phyloP scores from a whole-genome alignment of 2,888 invertebrate species.

The Choristoneura rosaceana region DNA sequence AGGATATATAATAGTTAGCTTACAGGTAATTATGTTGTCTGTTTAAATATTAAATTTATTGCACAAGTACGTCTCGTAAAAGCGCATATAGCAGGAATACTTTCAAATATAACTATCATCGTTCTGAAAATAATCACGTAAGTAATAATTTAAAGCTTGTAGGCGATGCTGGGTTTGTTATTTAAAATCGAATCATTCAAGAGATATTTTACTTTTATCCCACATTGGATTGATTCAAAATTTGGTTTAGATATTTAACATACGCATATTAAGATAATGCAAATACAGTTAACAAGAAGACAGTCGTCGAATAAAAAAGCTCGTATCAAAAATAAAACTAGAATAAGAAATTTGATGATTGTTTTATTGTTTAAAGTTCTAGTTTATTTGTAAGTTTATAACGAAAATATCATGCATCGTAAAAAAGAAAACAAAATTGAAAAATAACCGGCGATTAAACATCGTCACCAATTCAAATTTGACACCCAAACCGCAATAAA shows the following conservation, averaged over 20 bases:
- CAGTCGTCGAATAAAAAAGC: too few species aligned
- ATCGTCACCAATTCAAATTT: slow-evolving; percentile 23
- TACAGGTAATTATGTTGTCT: slow-evolving; percentile 35
- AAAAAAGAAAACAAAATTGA: neutral
- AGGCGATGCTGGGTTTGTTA: neutral
- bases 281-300: too few species aligned
- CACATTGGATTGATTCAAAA: too few species aligned
- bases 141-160: neutral
- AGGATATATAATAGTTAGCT: slow-evolving; percentile 34
- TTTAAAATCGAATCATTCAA: too few species aligned
- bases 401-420: neutral
- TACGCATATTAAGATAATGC: too few species aligned
- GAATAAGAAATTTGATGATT: too few species aligned
- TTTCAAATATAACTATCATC: slow-evolving; percentile 8
- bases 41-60: slow-evolving; percentile 36
- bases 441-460: neutral
- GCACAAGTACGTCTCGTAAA: slow-evolving; percentile 22
- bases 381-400: too few species aligned
- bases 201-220: too few species aligned
- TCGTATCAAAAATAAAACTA: too few species aligned
- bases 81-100: slow-evolving; percentile 2
- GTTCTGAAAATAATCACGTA: neutral
- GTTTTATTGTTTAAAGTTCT: too few species aligned
- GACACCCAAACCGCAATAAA: slow-evolving; percentile 21
- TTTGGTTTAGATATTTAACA: too few species aligned